phyloP scores from a whole-genome alignment of 30 jellyfish, hydroid and myxozoan species.

The Aurelia sp. region DNA sequence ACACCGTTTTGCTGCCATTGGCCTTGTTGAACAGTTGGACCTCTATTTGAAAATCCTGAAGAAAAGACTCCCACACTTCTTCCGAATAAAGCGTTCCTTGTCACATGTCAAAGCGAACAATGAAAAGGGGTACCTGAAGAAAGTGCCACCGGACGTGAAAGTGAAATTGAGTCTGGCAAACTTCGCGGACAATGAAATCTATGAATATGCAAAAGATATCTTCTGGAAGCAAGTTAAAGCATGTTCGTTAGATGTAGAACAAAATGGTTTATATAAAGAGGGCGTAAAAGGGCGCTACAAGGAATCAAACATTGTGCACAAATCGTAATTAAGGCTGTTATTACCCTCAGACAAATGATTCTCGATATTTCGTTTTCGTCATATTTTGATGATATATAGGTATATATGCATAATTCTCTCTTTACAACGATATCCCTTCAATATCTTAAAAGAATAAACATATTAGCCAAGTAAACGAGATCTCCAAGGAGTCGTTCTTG shows the following conservation, averaged over 20 bases:
- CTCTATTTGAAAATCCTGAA: conserved; percentile 59
- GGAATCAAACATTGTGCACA: too few relatives aligned
- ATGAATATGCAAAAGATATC: conserved; percentile 68
- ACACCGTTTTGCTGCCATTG: conserved; percentile 83
- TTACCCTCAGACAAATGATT: too few relatives aligned
- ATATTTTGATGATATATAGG: too few relatives aligned
- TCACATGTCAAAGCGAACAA: conserved; percentile 23
- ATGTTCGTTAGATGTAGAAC: conserved; percentile 15
- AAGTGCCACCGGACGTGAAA: conserved; percentile 19
- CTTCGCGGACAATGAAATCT: conserved; percentile 82
- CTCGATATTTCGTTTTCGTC: too few relatives aligned
- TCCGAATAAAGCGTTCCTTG: conserved; percentile 33
- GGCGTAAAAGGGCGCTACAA: too few relatives aligned
- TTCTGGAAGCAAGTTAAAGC: conserved; percentile 61
- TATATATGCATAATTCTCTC: too few relatives aligned
- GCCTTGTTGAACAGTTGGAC: conserved; percentile 67
- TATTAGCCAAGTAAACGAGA: too few relatives aligned
- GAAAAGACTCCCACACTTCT: conserved; percentile 77
- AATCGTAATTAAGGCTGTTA: too few relatives aligned
- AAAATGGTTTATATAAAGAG: too few relatives aligned
- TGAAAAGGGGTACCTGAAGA: neutral
- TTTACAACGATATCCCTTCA: too few relatives aligned
- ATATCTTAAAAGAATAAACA: too few relatives aligned
- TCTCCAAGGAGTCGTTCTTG: too few relatives aligned
- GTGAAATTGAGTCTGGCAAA: conserved; percentile 50